These are phyloP conservation scores for Pantherophis alleghaniensis DNA, from an alignment of 2,797 vertebrate species.

Conservation along the genomic window DNA sequence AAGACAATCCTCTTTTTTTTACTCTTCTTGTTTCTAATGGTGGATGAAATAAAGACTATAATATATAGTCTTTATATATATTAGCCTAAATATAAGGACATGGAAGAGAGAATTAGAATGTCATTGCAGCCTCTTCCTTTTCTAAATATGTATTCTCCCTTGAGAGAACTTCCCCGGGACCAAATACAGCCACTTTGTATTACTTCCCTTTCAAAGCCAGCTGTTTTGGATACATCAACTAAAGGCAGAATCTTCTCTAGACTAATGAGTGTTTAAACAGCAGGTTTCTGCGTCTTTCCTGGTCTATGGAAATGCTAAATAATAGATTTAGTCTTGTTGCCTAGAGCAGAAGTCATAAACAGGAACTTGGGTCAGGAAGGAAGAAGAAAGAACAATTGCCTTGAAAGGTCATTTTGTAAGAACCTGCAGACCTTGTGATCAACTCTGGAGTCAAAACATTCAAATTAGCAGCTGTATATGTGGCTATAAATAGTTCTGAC, in stretches of 20 bases:
- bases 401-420: background rate
- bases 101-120: background rate
- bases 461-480: background rate
- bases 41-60: background rate
- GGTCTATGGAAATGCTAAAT: slow-evolving; percentile 11
- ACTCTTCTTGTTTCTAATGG: background rate
- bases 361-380: slow-evolving; percentile 35
- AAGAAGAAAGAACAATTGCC: slow-evolving; percentile 20
- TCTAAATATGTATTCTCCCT: background rate
- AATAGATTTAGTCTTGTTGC: slow-evolving; percentile 8
- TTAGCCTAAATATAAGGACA: background rate
- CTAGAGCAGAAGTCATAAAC: slow-evolving; percentile 31
- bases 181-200: background rate
- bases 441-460: slow-evolving; percentile 10
- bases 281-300: background rate
- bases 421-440: background rate
- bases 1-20: background rate
- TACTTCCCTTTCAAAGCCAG: background rate
- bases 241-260: background rate
- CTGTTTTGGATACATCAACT: background rate
- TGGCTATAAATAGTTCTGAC: background rate
- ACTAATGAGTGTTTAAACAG: background rate
- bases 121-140: background rate
- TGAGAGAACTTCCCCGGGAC: background rate
- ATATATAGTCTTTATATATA: background rate